phyloP scores from a whole-genome alignment of 2,113 vertebrate genomes.

The Poeciliopsis turrubarensis region DNA sequence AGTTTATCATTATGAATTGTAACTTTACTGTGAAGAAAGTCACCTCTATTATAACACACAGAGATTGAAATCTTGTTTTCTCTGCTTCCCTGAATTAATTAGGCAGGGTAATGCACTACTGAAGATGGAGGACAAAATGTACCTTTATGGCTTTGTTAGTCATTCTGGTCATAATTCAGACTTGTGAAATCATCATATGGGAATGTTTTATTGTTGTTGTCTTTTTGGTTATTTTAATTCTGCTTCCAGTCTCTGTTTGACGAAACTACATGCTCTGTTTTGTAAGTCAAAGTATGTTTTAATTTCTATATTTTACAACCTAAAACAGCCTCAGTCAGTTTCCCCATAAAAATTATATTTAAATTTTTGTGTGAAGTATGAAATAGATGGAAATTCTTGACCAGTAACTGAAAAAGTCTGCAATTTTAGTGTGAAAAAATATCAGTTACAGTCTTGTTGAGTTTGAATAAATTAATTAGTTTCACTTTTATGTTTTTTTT shows the following conservation, averaged over 20 bases:
- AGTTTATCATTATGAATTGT: conserved; percentile 40
- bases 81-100: conserved; percentile 43
- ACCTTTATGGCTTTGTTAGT: conserved; percentile 23
- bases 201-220: conserved; percentile 25
- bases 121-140: conserved; percentile 8
- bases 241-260: conserved; percentile 39
- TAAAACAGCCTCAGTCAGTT: background rate
- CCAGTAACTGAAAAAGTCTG: background rate
- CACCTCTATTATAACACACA: conserved; percentile 28
- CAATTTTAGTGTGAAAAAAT: background rate
- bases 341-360: background rate
- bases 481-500: background rate
- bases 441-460: background rate
- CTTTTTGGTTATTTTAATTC: conserved; percentile 5
- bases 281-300: conserved; percentile 22
- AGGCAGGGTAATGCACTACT: conserved; percentile 30
- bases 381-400: background rate
- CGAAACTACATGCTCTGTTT: conserved; percentile 16
- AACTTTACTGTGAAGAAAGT: conserved; percentile 37
- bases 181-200: background rate
- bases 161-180: conserved; percentile 20
- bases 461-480: background rate
- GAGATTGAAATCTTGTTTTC: conserved; percentile 33
- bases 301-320: conserved; percentile 35
- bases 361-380: background rate